phyloP scores from a whole-genome alignment of 2,888 invertebrate genomes.

The Lasioglossum figueresi region DNA sequence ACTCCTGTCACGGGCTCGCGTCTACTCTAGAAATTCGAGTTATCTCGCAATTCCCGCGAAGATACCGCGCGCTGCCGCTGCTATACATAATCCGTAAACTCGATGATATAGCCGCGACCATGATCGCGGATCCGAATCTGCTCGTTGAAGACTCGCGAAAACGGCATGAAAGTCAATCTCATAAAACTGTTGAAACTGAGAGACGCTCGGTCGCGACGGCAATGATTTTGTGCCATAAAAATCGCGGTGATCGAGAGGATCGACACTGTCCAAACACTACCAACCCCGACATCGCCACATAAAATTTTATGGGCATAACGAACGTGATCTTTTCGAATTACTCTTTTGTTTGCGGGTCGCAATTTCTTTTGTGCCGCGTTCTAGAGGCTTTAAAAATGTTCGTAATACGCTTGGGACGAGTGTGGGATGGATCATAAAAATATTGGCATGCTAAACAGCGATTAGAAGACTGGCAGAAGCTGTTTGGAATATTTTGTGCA shows the following conservation, averaged over 20 bases:
- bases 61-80: conserved; percentile 2
- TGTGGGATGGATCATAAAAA: not conserved
- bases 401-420: not conserved
- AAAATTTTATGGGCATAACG: not conserved
- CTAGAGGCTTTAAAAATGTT: not conserved
- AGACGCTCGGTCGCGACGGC: not conserved
- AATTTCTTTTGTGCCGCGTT: not conserved
- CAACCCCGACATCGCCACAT: not conserved
- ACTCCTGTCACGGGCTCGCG: not conserved
- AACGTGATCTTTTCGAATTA: not conserved
- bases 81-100: conserved; percentile 26
- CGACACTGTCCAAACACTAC: not conserved
- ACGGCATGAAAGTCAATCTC: not conserved
- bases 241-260: not conserved
- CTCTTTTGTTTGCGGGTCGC: not conserved
- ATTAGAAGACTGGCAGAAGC: not conserved
- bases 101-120: conserved; percentile 27
- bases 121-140: not conserved
- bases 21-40: conserved; percentile 17
- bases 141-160: not conserved
- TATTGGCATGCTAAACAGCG: not conserved
- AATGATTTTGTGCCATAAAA: not conserved
- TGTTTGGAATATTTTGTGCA: too few relatives aligned
- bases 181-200: not conserved
- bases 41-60: conserved; percentile 15